phyloP scores from a whole-genome alignment of 1,140 invertebrate genomes.

The Oedothorax gibbosus region DNA sequence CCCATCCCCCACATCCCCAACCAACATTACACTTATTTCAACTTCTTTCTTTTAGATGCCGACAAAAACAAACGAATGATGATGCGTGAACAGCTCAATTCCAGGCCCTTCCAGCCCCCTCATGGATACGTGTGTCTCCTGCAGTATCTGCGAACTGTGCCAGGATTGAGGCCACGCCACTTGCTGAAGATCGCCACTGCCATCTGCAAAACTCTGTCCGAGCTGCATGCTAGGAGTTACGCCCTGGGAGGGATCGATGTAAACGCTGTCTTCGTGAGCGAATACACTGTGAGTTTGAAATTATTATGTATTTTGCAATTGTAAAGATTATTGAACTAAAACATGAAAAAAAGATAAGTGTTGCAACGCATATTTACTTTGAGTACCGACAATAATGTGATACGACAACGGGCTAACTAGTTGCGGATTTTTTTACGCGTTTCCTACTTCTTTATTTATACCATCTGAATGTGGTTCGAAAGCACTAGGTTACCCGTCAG shows the following conservation, averaged over 20 bases:
- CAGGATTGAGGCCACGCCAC: constrained; percentile 57
- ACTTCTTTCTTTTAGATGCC: not conserved
- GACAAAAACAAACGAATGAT: constrained; percentile 28
- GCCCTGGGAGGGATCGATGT: constrained; percentile 64
- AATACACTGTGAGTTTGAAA: constrained; percentile 22
- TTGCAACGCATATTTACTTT: not conserved
- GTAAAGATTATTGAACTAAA: not conserved
- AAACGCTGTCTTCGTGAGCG: constrained; percentile 64
- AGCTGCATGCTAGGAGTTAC: constrained; percentile 63
- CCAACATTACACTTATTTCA: too few relatives aligned
- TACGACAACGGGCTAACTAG: too few relatives aligned
- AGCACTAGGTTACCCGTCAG: too few relatives aligned
- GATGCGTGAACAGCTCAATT: constrained; percentile 37
- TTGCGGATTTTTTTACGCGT: too few relatives aligned
- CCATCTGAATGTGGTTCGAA: too few relatives aligned
- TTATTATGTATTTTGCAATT: not conserved
- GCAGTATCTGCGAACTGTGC: constrained; percentile 63
- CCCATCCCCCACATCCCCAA: too few relatives aligned
- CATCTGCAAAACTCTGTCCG: constrained; percentile 61
- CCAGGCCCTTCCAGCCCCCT: constrained; percentile 63
- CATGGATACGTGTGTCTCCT: constrained; percentile 63
- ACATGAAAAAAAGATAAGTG: too few relatives aligned
- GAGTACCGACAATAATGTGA: not conserved
- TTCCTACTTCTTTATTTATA: too few relatives aligned
- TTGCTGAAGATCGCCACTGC: constrained; percentile 63